Evolutionary conservation across 1,140 invertebrate species (phyloP).

Genomic region (Temnothorax curvispinosus): DNA sequence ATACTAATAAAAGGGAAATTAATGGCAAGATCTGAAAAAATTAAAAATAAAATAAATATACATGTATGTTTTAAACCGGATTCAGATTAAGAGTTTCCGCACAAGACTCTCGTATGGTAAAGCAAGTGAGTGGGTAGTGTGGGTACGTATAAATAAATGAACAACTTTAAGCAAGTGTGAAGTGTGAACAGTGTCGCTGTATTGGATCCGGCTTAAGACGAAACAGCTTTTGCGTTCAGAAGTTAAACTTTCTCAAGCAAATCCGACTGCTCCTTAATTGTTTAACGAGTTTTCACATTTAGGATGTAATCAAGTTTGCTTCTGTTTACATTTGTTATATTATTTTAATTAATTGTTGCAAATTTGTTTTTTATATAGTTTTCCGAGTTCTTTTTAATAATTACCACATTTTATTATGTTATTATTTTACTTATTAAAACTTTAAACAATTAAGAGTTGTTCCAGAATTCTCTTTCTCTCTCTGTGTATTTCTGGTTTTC

Average conservation of each 20-base stretch:
- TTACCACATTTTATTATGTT: neutral
- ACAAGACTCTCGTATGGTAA: too few species aligned
- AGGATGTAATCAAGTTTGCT: neutral
- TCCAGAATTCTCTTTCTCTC: neutral
- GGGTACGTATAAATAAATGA: neutral
- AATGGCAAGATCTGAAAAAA: neutral
- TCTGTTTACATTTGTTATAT: neutral
- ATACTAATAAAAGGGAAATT: neutral
- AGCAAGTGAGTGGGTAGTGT: neutral
- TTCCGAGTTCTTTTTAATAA: neutral
- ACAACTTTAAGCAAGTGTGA: neutral
- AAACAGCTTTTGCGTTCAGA: neutral
- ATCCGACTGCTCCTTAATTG: neutral
- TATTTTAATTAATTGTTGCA: neutral
- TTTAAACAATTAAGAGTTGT: neutral
- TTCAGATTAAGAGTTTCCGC: neutral
- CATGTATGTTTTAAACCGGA: neutral
- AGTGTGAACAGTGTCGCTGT: neutral
- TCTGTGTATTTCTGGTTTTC: neutral
- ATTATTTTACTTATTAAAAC: neutral
- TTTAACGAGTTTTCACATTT: neutral
- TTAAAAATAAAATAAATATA: neutral
- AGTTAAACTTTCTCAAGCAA: constrained; percentile 13
- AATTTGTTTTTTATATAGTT: neutral
- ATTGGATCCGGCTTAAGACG: neutral